Base-by-base conservation (phyloP, 2,888 invertebrate species). In the Sminthurinus aureus region DNA sequence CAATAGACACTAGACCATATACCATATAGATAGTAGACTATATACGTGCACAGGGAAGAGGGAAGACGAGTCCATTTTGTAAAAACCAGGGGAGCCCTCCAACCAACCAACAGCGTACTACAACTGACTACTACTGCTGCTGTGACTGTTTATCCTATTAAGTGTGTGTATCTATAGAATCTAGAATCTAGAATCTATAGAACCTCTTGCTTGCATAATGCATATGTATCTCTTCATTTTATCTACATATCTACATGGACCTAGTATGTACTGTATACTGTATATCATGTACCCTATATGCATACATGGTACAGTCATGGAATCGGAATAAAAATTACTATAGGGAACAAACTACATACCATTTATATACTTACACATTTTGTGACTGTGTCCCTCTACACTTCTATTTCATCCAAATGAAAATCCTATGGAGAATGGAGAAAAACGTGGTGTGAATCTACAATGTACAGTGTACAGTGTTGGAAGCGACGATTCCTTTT, bases 141-240 rank as follows among this genome's bases (percentile, higher is more conserved):
- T n/a, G n/a, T n/a, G 73, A 80, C 80, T 80, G 80, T 80, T 71
- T 73, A 80, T 71, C 80, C 80, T 80, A 50, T 80, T 73, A n/a
- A n/a, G n/a, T n/a, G n/a, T n/a, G n/a, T n/a, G n/a, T n/a, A n/a
- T n/a, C n/a, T n/a, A n/a, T n/a, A n/a, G n/a, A n/a, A n/a, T n/a
- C n/a, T n/a, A n/a, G n/a, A n/a, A n/a, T n/a, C n/a, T n/a, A n/a
- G n/a, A n/a, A n/a, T n/a, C n/a, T n/a, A n/a, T n/a, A n/a, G n/a
- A n/a, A n/a, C 20, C 24, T 71, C 24, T 8, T 67, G 6, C 20
- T n/a, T n/a, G 11, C n/a, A 13, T 67, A 67, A 8, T 67, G 6
- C n/a, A n/a, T 67, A 67, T 67, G 20, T 20, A 67, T 67, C 15
- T 67, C 13, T 71, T 22, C 24, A 71, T n/a, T 71, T 52, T 52